Conservation (phyloP, 2,113 vertebrate genomes). For the Cavia porcellus region DNA sequence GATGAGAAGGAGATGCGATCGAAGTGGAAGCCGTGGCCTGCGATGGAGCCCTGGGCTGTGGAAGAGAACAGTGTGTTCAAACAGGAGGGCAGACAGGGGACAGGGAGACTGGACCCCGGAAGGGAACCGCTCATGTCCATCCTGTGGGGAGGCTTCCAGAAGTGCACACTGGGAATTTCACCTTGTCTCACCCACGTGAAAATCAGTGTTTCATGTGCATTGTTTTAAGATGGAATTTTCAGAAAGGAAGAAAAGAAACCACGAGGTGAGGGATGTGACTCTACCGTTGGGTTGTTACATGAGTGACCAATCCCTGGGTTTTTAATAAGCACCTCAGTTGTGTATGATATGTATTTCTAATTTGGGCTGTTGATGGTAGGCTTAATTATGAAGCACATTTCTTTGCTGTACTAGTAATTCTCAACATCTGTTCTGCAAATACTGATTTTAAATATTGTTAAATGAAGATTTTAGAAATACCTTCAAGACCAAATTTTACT, state of each 20-base stretch:
- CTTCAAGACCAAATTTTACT: constrained; percentile 16
- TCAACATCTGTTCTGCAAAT: background rate
- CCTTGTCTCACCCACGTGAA: background rate
- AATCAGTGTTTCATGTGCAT: background rate
- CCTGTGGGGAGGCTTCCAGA: background rate
- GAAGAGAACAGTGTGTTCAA: background rate
- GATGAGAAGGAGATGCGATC: background rate
- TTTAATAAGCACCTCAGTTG: background rate
- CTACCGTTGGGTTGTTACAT: background rate
- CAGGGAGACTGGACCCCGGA: background rate
- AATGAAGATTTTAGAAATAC: background rate
- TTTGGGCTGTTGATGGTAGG: background rate
- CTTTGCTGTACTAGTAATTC: background rate
- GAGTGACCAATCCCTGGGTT: background rate
- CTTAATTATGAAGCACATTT: background rate
- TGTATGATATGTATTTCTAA: background rate
- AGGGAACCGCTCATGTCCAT: accelerated
- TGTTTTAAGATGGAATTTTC: constrained; percentile 36
- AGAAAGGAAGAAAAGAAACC: background rate
- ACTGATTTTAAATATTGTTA: constrained; percentile 13
- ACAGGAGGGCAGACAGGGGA: background rate
- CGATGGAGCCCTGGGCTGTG: background rate
- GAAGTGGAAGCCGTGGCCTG: background rate
- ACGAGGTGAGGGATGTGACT: background rate
- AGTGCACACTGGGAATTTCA: background rate